Conservation (phyloP, 30 jellyfish, hydroid and myxozoan genomes). For the Hydra vulgaris region DNA sequence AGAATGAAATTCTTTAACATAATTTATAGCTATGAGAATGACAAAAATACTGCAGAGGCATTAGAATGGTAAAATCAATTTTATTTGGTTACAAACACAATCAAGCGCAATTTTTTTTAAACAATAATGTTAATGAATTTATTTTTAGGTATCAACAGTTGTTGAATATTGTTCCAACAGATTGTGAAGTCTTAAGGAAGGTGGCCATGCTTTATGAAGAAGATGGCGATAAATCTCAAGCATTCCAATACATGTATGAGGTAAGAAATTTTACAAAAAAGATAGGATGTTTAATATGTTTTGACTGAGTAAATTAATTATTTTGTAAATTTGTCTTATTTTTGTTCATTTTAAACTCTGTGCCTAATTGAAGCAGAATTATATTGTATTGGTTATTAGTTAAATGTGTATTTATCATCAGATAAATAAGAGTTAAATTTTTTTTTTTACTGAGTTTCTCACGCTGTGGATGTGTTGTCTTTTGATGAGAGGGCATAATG, state of each 20-base stretch:
- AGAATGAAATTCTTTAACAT: not conserved
- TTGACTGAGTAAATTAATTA: not conserved
- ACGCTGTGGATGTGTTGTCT: no score
- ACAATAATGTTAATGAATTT: no score
- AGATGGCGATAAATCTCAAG: slow-evolving; percentile 95
- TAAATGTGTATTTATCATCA: no score
- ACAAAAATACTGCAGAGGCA: slow-evolving; percentile 71
- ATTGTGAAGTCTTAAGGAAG: slow-evolving; percentile 70
- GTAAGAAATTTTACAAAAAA: slow-evolving; percentile 14
- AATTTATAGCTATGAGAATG: slow-evolving; percentile 54
- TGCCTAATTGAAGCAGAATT: no score
- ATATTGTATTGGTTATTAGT: no score
- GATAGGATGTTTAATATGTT: not conserved
- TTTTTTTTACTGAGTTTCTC: no score
- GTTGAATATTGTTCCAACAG: slow-evolving; percentile 80
- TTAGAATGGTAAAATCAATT: slow-evolving; percentile 89
- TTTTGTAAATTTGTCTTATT: not conserved
- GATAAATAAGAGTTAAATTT: no score
- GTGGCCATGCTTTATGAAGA: slow-evolving; percentile 76
- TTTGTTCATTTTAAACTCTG: not conserved
- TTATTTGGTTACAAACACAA: no score
- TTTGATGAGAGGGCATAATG: no score
- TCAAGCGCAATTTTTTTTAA: not conserved
- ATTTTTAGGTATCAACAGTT: slow-evolving; percentile 83
- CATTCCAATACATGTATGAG: slow-evolving; percentile 90